These are phyloP conservation scores for Semaprochilodus insignis DNA, from an alignment of 2,797 vertebrate genomes.

Conservation along the genomic window DNA sequence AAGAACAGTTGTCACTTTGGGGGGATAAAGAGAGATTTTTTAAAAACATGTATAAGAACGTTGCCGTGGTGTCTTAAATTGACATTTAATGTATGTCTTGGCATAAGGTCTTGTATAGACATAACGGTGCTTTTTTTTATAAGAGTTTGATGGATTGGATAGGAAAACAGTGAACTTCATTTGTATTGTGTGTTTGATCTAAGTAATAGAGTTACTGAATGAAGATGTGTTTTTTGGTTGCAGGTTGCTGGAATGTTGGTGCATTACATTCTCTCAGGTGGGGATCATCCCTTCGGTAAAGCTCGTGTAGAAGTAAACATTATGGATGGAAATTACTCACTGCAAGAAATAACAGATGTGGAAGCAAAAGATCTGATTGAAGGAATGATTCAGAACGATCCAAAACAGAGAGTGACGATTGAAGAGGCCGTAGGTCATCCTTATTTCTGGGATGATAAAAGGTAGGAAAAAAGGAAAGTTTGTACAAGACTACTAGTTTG, in stretches of 20 bases:
- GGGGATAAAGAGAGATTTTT: no score
- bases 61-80: no score
- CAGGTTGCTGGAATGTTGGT: conserved; percentile 53
- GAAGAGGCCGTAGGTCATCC: conserved; percentile 17
- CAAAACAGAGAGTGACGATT: not conserved
- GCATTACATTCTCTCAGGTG: conserved; percentile 47
- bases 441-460: conserved; percentile 39
- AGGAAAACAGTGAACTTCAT: not conserved
- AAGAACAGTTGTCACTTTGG: no score
- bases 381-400: conserved; percentile 32
- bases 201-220: not conserved
- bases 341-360: not conserved
- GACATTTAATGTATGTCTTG: no score
- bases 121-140: not conserved
- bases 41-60: no score
- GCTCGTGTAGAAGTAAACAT: not conserved
- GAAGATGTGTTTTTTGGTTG: not conserved
- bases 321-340: not conserved
- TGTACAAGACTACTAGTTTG: not conserved
- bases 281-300: conserved; percentile 31
- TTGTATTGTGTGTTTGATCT: not conserved
- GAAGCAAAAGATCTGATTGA: conserved; percentile 46
- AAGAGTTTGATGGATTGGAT: not conserved
- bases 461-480: conserved; percentile 1
- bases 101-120: not conserved